A percentile compares a stretch with the other conserved stretches of the same genome.
These are phyloP conservation scores for Halotydeus destructor DNA, from an alignment of 1,140 invertebrate species.

Conservation along the genomic window DNA sequence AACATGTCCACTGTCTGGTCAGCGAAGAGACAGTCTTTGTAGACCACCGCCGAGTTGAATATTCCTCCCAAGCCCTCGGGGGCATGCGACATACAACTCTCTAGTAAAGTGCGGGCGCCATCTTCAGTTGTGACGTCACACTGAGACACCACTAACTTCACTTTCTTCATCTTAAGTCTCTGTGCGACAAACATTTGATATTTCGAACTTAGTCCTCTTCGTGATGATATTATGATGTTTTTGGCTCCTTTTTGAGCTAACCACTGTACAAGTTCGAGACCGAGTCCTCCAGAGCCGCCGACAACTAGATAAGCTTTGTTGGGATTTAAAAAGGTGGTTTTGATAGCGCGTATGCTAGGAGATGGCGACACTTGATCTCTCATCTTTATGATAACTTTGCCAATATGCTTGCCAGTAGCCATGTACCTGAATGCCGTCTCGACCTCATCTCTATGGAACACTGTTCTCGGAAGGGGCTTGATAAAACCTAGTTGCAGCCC, in stretches of 20 bases:
- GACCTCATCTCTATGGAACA: slow-evolving; percentile 60
- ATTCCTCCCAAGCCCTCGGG: slow-evolving; percentile 62
- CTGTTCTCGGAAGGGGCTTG: slow-evolving; percentile 50
- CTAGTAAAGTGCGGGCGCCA: slow-evolving; percentile 37
- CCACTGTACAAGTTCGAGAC: slow-evolving; percentile 81
- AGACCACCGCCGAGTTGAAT: slow-evolving; percentile 71
- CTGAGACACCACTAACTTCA: slow-evolving; percentile 44
- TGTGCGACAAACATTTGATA: slow-evolving; percentile 39
- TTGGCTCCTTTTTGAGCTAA: slow-evolving; percentile 58
- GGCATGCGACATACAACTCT: slow-evolving; percentile 33
- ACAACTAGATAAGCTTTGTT: slow-evolving; percentile 60
- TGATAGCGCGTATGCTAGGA: slow-evolving; percentile 28
- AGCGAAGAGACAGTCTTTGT: slow-evolving; percentile 64
- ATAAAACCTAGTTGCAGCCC: slow-evolving; percentile 68
- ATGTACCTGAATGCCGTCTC: slow-evolving; percentile 84
- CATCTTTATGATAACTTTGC: slow-evolving; percentile 54
- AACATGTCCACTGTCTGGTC: slow-evolving; percentile 61
- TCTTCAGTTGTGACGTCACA: slow-evolving; percentile 35
- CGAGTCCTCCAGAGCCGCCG: slow-evolving; percentile 81
- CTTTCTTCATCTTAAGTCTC: slow-evolving; percentile 42
- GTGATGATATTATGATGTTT: slow-evolving; percentile 60
- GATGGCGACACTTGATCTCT: slow-evolving; percentile 13
- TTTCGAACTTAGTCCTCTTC: slow-evolving; percentile 61
- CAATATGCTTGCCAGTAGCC: slow-evolving; percentile 87
- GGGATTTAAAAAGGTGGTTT: slow-evolving; percentile 63